Conservation (phyloP, 2,888 invertebrate genomes). For the Agrilus mali region DNA sequence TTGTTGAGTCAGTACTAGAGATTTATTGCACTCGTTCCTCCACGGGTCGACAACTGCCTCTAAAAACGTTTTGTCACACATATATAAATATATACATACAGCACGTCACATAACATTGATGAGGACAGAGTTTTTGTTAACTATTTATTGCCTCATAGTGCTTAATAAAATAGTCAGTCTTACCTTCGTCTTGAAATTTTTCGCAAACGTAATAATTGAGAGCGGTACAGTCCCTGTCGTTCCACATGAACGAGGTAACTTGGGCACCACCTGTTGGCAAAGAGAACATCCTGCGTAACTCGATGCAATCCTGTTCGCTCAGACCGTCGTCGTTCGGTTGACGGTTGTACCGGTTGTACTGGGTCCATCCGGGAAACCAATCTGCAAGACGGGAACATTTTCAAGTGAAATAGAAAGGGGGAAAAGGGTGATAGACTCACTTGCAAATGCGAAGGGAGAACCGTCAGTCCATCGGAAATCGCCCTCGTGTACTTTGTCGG, state of each 20-base stretch:
- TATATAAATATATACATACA: background rate
- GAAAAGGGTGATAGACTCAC: constrained; percentile 43
- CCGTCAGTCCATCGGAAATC: constrained; percentile 73
- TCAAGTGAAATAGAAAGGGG: background rate
- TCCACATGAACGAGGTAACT: constrained; percentile 61
- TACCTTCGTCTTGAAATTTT: constrained; percentile 52
- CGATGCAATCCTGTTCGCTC: constrained; percentile 71
- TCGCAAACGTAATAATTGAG: constrained; percentile 67
- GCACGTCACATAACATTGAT: background rate
- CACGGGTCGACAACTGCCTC: constrained; percentile 36
- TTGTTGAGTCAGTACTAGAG: constrained; percentile 49
- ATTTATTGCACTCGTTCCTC: constrained; percentile 52
- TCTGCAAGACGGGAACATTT: constrained; percentile 36
- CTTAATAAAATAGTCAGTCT: constrained; percentile 17
- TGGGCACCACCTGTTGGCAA: constrained; percentile 36
- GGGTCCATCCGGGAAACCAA: constrained; percentile 74
- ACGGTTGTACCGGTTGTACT: constrained; percentile 48
- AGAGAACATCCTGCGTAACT: constrained; percentile 55
- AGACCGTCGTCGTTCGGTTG: constrained; percentile 77
- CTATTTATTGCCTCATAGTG: no score
- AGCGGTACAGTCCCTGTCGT: constrained; percentile 63
- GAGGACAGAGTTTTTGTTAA: no score
- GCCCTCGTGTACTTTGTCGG: constrained; percentile 62
- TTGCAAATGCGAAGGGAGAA: constrained; percentile 57
- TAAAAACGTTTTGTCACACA: constrained; percentile 17